Base-by-base conservation (phyloP, 2,797 vertebrate species). In the Lacerta agilis region DNA sequence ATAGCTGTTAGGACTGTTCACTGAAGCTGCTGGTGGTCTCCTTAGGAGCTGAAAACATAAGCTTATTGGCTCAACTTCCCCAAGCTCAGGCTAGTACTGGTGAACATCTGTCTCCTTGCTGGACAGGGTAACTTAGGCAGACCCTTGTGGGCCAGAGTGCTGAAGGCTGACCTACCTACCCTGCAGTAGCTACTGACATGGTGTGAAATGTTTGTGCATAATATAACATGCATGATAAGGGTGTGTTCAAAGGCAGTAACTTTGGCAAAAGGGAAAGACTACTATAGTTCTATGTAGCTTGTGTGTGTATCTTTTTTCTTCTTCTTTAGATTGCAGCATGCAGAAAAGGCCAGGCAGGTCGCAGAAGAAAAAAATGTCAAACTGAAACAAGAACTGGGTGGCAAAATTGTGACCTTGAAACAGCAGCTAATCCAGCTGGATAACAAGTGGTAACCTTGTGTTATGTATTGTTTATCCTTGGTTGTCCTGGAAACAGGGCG, bases 381-480 rank as follows among this genome's bases (percentile, higher is more conserved):
- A 90, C 95, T 98, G 96, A 97, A 96, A 92, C 95, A 95, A 36
- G 98, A 99, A 92, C 97, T 99, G 86, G 96, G 98, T 5, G 96
- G 95, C 67, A 97, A 94, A 90, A 97, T 98, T 1, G 93, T 97
- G 2, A 91, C 90, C 1, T 93, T 98, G 88, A 97, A 97, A 94
- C 97, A 97, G 77, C 98, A 98, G 58, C 97, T 99, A 67, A 90
- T 97, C 41, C 98, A 98, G 72, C 96, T 99, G 94, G 98, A 98
- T 3, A 95, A 95, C 71, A 97, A 98, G 86, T 98, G 98, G 99
- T 99, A 94, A n/a, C 49, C 11, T 55, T 75, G 43, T 10, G 29
- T 67, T 85, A 49, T 23, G 5, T 85, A 11, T 36, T 43, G 23
- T 33, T 2, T 27, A 10, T 64, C 29, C 25, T 13, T 11, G 36